Evolutionary conservation across 2,888 invertebrate species (phyloP), one percentile per base, ranked within the genome.

Genomic region (Oscheius sp.): DNA sequence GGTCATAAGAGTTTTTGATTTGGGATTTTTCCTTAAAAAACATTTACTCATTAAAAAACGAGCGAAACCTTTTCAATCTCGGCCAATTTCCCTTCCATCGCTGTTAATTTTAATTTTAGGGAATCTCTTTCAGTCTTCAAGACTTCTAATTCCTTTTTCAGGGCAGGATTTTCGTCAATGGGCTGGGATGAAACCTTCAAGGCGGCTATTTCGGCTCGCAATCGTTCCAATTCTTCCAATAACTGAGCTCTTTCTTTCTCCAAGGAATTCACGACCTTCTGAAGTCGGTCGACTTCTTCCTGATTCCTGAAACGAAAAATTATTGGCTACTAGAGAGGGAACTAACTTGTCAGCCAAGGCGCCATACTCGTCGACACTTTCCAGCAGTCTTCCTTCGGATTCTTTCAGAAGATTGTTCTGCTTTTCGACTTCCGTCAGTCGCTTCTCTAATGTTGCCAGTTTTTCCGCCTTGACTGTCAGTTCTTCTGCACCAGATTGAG

Each of bases 321-420:
- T 7, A 43, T 45, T 46, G 45, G 13, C 16, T n/a, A 9, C 7
- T 12, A 45, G 21, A 21, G 35, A 25, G 52, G 2, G 35, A 9
- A 25, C 69, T 61, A 18, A 68, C 63, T 61, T 52, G 1, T 80
- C 80, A 70, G 74, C 75, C 43, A 73, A 49, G 12, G 27, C 58
- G 0, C 78, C 80, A 18, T 59, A 81, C 18, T 79, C 78, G 41
- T 81, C 79, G 1, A 79, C 79, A n/a, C 76, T 76, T 56, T 81
- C 79, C 69, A 81, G 59, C 0, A 81, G 71, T 7, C 79, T 59
- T 12, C 71, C 74, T 70, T 81, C 81, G 2, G 77, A 77, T 49
- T 79, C 79, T 52, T 81, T 78, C 52, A 80, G 70, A 29, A 80
- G 55, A 29, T 66, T 75, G 58, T 80, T 80, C 58, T 80, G 80